Conservation (phyloP, 2,797 vertebrate species). For the Muraenolepis orangiensis region DNA sequence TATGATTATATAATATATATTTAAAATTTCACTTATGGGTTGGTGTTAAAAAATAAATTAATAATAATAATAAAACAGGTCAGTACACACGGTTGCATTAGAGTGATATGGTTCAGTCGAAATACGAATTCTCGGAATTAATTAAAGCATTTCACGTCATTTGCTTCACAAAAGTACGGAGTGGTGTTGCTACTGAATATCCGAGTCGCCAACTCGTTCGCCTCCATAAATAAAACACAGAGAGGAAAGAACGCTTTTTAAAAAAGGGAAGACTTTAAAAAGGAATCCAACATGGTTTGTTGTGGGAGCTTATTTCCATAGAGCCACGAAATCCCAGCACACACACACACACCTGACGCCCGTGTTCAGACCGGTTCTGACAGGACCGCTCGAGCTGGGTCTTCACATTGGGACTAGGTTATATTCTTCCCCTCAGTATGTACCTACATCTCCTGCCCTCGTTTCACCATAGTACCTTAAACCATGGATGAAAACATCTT, state of each 20-base stretch:
- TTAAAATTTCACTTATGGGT: not conserved
- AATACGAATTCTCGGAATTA: not conserved
- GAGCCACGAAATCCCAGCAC: not conserved
- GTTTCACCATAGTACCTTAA: constrained; percentile 29
- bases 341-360: not conserved
- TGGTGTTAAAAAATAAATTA: not conserved
- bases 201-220: not conserved
- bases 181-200: not conserved
- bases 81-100: not conserved
- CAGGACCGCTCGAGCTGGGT: not conserved
- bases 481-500: constrained; percentile 41
- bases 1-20: not conserved
- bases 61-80: not conserved
- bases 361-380: no score
- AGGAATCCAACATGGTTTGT: not conserved
- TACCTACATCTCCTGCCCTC: constrained; percentile 30
- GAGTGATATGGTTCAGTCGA: constrained; percentile 3
- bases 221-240: not conserved
- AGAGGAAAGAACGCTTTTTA: not conserved
- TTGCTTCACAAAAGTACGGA: not conserved
- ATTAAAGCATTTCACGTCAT: not conserved
- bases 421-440: constrained; percentile 39
- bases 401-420: constrained; percentile 14
- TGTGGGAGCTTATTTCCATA: not conserved
- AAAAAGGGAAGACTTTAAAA: not conserved